A percentile compares a stretch with the other conserved stretches of the same genome.
These are phyloP conservation scores for Eurystomus glaucurus DNA, from an alignment of 2,797 vertebrate species.

Conservation along the genomic window DNA sequence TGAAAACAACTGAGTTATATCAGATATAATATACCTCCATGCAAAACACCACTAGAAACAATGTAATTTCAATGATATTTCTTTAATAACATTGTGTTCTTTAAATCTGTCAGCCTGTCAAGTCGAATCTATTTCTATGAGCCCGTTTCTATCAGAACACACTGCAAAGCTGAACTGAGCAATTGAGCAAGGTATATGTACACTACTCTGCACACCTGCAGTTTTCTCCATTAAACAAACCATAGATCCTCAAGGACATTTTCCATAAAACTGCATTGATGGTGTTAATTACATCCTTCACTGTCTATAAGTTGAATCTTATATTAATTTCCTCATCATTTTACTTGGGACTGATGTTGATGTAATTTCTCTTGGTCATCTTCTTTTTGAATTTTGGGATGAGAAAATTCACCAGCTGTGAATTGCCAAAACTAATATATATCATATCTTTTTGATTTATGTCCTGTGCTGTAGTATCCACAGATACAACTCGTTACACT, in stretches of 20 bases:
- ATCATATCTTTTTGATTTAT: neutral
- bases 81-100: neutral
- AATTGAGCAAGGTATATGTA: neutral
- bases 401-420: neutral
- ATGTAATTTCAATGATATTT: neutral
- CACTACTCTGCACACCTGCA: neutral
- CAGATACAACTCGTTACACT: neutral
- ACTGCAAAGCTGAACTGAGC: neutral
- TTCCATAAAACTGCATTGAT: neutral
- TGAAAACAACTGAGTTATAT: neutral
- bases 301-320: neutral
- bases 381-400: neutral
- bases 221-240: neutral
- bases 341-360: neutral
- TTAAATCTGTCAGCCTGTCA: neutral
- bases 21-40: neutral
- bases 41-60: neutral
- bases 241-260: neutral
- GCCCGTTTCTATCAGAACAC: neutral
- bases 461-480: neutral
- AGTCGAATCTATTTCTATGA: neutral
- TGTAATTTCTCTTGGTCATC: neutral
- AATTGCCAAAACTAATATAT: neutral
- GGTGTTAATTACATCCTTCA: neutral
- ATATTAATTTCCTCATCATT: neutral